Evolutionary conservation across 2,113 vertebrate species (phyloP), one percentile per base, ranked within the genome.

Genomic region (Platichthys flesus): DNA sequence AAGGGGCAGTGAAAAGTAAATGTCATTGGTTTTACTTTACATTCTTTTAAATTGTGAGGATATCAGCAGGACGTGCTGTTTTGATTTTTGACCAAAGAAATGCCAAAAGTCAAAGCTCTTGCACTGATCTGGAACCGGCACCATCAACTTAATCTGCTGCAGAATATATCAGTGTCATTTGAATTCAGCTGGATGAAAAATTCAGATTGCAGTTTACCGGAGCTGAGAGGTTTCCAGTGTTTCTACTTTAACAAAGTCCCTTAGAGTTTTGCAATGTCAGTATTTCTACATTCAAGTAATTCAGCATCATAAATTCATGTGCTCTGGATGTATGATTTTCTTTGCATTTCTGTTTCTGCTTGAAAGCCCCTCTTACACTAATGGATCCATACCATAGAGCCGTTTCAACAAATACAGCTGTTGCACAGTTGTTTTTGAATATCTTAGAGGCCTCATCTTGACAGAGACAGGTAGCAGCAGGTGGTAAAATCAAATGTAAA

Each of bases 21-120:
- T 91, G 88, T 81, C 89, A 88, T 72, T 64, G 79, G 67, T 77
- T 89, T 86, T 87, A 82, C 81, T 90, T 84, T 76, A 66, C 77
- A 64, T 78, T 76, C 71, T 51, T 73, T 45, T 83, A 62, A 79
- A 85, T 82, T 84, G 75, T 75, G 23, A 8, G 56, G 13, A 47
- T 49, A n/a, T 57, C 66, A 72, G 56, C 15, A 0, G 45, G 58
- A 63, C 3, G 16, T 0, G 10, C n/a, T 5, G 40, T 85, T 83
- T 79, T 18, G 24, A 62, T 77, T 76, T 69, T 61, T 76, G n/a
- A 62, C 68, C 69, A 71, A 59, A 78, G 77, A 78, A 76, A 6
- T 66, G 74, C 59, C 7, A 55, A 81, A 82, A 84, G n/a, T 58
- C 15, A 2, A 75, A 71, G 67, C 61, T 61, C 31, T 31, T 31